Evolutionary conservation across 2,797 vertebrate species (phyloP).

Genomic region (Poecile montanus): DNA sequence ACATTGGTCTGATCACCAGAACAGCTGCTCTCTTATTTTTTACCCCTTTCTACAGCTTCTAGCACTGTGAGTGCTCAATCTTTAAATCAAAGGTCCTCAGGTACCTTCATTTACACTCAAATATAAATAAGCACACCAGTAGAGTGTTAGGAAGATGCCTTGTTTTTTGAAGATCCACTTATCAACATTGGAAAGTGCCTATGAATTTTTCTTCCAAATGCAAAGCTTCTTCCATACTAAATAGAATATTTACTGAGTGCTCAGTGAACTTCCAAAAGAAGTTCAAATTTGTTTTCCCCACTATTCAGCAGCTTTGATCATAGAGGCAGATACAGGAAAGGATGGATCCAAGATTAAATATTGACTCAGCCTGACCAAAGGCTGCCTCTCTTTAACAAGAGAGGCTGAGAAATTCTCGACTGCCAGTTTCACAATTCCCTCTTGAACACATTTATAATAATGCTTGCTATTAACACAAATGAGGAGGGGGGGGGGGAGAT

Average conservation of each 20-base stretch:
- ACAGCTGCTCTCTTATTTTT: not conserved
- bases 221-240: not conserved
- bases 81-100: not conserved
- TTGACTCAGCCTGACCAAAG: not conserved
- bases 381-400: not conserved
- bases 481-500: fast-evolving
- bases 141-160: not conserved
- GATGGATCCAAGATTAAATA: not conserved
- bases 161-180: not conserved
- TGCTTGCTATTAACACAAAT: not conserved
- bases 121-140: not conserved
- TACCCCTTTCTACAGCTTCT: not conserved
- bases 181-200: not conserved
- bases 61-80: not conserved
- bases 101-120: not conserved
- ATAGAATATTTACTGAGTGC: not conserved
- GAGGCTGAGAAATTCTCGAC: not conserved
- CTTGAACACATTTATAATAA: not conserved
- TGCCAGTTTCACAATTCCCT: not conserved
- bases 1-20: not conserved
- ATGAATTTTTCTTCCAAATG: not conserved
- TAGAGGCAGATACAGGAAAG: not conserved
- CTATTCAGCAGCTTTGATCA: not conserved
- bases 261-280: not conserved
- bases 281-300: not conserved